A percentile compares a stretch with the other conserved stretches of the same genome.
phyloP scores from a whole-genome alignment of 1,140 invertebrate species.

The Neelides sp. region DNA sequence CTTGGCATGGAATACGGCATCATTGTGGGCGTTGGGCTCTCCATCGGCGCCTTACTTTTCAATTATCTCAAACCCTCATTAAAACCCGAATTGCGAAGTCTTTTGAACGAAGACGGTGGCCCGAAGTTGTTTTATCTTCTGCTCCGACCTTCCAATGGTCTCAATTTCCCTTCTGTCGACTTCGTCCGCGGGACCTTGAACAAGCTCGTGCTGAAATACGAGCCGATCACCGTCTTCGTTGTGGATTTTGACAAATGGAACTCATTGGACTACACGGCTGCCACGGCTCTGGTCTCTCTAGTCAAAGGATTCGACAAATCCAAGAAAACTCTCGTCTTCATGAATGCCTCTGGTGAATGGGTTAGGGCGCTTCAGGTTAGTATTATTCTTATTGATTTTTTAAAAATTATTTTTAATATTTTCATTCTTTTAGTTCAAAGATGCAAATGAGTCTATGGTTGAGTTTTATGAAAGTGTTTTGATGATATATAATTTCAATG shows the following conservation, averaged over 20 bases:
- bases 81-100: background rate
- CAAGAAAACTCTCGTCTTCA: slow-evolving; percentile 14
- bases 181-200: slow-evolving; percentile 60
- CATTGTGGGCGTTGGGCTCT: slow-evolving; percentile 67
- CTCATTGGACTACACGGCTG: slow-evolving; percentile 26
- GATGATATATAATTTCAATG: too few relatives aligned
- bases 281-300: slow-evolving; percentile 18
- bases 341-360: slow-evolving; percentile 16
- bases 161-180: slow-evolving; percentile 78
- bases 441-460: too few relatives aligned
- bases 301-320: slow-evolving; percentile 25
- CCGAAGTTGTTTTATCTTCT: slow-evolving; percentile 64
- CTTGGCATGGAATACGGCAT: slow-evolving; percentile 83
- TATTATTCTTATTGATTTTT: too few relatives aligned
- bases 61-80: slow-evolving; percentile 16
- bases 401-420: too few relatives aligned
- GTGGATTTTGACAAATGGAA: slow-evolving; percentile 25
- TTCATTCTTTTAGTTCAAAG: too few relatives aligned
- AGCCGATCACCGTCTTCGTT: slow-evolving; percentile 2
- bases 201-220: slow-evolving; percentile 23
- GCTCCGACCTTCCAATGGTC: slow-evolving; percentile 60
- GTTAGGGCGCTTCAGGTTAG: slow-evolving; percentile 7
- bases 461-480: too few relatives aligned
- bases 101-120: slow-evolving; percentile 43
- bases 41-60: slow-evolving; percentile 65